A percentile compares a stretch with the other conserved stretches of the same genome.
phyloP scores from a whole-genome alignment of 2,113 vertebrate genomes.

The Dascyllus trimaculatus region DNA sequence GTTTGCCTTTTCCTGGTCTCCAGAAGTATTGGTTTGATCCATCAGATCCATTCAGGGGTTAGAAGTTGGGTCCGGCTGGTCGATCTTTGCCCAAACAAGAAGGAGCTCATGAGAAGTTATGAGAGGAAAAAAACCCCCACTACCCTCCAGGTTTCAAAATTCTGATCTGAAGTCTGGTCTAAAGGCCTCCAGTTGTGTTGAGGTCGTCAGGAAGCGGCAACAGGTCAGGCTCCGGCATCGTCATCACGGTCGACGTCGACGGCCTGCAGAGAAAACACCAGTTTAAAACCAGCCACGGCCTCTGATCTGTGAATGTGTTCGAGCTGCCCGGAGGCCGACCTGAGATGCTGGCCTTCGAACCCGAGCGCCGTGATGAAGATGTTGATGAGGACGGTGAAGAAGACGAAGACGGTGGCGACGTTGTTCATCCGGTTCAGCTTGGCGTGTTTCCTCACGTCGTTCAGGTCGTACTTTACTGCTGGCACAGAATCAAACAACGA shows the following conservation, averaged over 20 bases:
- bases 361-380: constrained; percentile 94
- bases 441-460: constrained; percentile 88
- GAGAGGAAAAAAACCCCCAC: too few relatives aligned
- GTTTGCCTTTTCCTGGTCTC: too few relatives aligned
- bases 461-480: constrained; percentile 93
- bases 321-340: constrained; percentile 33
- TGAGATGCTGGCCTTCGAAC: constrained; percentile 72
- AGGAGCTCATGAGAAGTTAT: neutral
- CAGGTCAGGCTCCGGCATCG: neutral
- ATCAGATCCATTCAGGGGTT: neutral
- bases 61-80: constrained; percentile 1
- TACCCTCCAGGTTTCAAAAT: neutral
- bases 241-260: rapidly evolving
- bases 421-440: constrained; percentile 92
- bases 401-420: constrained; percentile 89
- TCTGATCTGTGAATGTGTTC: too few relatives aligned
- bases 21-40: neutral
- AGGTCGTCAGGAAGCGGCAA: neutral
- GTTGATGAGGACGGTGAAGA: constrained; percentile 94
- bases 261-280: constrained; percentile 11
- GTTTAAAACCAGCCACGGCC: too few relatives aligned
- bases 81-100: neutral
- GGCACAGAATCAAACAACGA: constrained; percentile 3
- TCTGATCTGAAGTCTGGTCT: constrained; percentile 9
- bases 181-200: constrained; percentile 31